phyloP scores from a whole-genome alignment of 2,888 invertebrate genomes.

The Chymomyza procnemis region DNA sequence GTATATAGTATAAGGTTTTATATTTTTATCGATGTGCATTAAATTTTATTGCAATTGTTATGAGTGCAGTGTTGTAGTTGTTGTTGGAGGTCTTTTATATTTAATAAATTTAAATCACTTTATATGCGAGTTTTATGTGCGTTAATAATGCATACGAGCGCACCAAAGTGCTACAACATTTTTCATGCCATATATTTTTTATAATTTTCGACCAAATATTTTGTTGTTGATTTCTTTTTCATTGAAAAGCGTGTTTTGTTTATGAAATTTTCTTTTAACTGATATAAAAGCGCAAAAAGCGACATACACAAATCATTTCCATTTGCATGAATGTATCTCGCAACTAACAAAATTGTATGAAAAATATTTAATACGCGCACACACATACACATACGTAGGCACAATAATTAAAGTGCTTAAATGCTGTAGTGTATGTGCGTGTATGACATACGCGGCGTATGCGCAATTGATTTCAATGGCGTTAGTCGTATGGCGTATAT shows the following conservation, averaged over 20 bases:
- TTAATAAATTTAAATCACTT: slow-evolving; percentile 72
- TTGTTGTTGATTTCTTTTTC: neutral
- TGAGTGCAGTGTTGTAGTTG: slow-evolving; percentile 45
- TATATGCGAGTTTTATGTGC: slow-evolving; percentile 72
- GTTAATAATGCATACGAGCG: slow-evolving; percentile 59
- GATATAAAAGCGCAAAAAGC: neutral
- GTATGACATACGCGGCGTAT: slow-evolving; percentile 7
- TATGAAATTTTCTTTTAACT: slow-evolving; percentile 3
- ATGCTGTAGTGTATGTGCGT: neutral
- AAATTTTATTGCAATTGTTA: slow-evolving; percentile 73
- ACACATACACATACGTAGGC: neutral
- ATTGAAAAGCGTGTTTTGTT: neutral
- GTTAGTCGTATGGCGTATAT: neutral
- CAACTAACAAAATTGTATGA: slow-evolving; percentile 1
- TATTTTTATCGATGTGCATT: slow-evolving; percentile 71
- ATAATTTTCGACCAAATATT: neutral
- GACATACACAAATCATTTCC: neutral
- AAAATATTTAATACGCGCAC: neutral
- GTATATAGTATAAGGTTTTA: slow-evolving; percentile 49
- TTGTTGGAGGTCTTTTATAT: slow-evolving; percentile 52
- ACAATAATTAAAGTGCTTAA: slow-evolving; percentile 7
- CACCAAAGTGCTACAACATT: neutral
- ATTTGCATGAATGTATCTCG: neutral
- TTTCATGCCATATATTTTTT: neutral
- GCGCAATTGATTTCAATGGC: slow-evolving; percentile 1